Conservation (phyloP, 2,888 invertebrate species). For the Polyommatus iphigenia region DNA sequence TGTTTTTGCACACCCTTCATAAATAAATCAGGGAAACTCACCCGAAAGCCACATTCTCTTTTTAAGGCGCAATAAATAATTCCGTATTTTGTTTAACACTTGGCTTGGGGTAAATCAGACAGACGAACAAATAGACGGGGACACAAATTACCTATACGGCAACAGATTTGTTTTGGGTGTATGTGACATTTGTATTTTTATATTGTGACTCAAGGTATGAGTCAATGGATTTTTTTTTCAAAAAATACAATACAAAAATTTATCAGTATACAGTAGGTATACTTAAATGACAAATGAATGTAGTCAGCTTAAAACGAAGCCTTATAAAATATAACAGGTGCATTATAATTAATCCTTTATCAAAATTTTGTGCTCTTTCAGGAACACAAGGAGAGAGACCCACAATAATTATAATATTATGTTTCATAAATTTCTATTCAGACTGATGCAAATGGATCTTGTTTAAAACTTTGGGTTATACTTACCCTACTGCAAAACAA, state of each 20-base stretch:
- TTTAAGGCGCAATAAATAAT: slow-evolving; percentile 29
- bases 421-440: too few relatives aligned
- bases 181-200: slow-evolving; percentile 42
- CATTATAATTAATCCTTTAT: too few relatives aligned
- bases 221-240: not conserved
- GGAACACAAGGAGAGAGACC: too few relatives aligned
- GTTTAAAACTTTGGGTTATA: too few relatives aligned
- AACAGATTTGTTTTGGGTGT: slow-evolving; percentile 56
- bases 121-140: slow-evolving; percentile 69
- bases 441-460: too few relatives aligned
- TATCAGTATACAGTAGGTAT: not conserved
- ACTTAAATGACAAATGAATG: too few relatives aligned
- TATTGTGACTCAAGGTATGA: slow-evolving; percentile 5
- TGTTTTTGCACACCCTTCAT: not conserved
- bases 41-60: slow-evolving; percentile 6
- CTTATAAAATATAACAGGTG: too few relatives aligned
- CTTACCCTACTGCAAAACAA: too few relatives aligned
- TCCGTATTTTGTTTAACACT: slow-evolving; percentile 31
- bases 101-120: slow-evolving; percentile 57
- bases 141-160: slow-evolving; percentile 57
- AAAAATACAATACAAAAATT: not conserved
- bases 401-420: too few relatives aligned
- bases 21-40: not conserved
- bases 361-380: too few relatives aligned
- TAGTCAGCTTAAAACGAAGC: too few relatives aligned